phyloP scores from a whole-genome alignment of 1,140 invertebrate genomes.

The Lycorma delicatula region DNA sequence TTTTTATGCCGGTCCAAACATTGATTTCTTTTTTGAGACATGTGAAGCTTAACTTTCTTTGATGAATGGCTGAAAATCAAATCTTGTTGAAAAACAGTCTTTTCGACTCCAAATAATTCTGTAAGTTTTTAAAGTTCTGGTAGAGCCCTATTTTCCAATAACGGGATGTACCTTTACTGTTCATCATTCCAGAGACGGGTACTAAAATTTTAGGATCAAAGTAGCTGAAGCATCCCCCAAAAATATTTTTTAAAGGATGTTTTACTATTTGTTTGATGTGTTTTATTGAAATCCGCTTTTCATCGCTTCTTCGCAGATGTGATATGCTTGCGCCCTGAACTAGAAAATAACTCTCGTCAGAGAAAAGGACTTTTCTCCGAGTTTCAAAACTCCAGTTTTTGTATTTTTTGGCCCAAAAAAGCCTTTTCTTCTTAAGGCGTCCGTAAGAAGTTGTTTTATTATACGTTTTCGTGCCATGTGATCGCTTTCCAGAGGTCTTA shows the following conservation, averaged over 20 bases:
- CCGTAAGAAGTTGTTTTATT: background rate
- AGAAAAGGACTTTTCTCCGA: background rate
- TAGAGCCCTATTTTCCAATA: background rate
- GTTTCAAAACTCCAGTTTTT: background rate
- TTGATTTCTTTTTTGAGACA: background rate
- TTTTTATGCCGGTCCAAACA: background rate
- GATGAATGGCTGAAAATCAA: background rate
- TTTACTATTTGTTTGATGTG: background rate
- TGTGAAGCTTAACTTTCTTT: background rate
- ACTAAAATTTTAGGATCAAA: background rate
- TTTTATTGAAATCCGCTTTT: no score
- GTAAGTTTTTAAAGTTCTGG: background rate
- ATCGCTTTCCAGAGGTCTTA: background rate
- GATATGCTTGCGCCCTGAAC: background rate
- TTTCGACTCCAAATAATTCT: background rate
- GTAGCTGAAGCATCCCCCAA: background rate
- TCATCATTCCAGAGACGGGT: background rate
- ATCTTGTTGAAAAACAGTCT: background rate
- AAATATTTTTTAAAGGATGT: background rate
- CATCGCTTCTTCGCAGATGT: background rate
- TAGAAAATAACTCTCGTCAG: background rate
- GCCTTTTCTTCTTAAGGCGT: background rate
- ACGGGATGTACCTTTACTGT: background rate
- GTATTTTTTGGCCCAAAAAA: background rate
- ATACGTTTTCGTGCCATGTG: background rate